Conservation (phyloP, 2,888 invertebrate species). For the Diarsia brunnea region DNA sequence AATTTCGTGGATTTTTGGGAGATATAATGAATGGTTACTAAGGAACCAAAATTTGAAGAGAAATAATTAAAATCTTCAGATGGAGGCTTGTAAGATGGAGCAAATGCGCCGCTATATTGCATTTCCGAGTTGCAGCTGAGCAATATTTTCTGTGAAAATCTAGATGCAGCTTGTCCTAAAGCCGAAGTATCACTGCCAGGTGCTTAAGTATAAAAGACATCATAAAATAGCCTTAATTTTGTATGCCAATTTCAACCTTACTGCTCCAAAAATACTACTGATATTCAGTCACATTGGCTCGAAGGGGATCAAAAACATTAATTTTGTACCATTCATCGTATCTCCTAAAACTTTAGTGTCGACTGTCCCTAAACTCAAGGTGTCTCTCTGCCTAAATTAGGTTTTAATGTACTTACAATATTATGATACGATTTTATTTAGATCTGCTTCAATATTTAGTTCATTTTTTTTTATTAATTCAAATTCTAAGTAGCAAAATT, state of each 20-base stretch:
- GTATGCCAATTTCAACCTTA: background rate
- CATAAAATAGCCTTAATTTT: background rate
- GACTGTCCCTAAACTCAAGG: conserved; percentile 53
- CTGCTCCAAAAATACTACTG: background rate
- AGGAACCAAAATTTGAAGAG: background rate
- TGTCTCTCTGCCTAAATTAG: conserved; percentile 59
- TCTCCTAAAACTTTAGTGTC: conserved; percentile 32
- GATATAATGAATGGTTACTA: conserved; percentile 4
- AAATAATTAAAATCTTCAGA: background rate
- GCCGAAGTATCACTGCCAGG: background rate
- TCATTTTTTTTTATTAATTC: conserved; percentile 5
- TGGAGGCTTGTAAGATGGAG: background rate
- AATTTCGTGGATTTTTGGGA: conserved; percentile 36
- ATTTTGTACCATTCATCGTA: conserved; percentile 2
- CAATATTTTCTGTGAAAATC: conserved; percentile 36
- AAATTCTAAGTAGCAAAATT: conserved; percentile 38
- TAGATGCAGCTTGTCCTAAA: background rate
- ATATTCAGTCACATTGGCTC: background rate
- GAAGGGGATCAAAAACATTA: background rate
- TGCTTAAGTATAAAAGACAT: background rate
- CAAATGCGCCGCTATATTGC: background rate
- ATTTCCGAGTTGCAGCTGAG: background rate
- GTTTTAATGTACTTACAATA: conserved; percentile 66
- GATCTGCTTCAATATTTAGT: conserved; percentile 55
- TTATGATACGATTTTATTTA: conserved; percentile 54